Base-by-base conservation (phyloP, 2,113 vertebrate species). In the Chascanopsetta lugubris region DNA sequence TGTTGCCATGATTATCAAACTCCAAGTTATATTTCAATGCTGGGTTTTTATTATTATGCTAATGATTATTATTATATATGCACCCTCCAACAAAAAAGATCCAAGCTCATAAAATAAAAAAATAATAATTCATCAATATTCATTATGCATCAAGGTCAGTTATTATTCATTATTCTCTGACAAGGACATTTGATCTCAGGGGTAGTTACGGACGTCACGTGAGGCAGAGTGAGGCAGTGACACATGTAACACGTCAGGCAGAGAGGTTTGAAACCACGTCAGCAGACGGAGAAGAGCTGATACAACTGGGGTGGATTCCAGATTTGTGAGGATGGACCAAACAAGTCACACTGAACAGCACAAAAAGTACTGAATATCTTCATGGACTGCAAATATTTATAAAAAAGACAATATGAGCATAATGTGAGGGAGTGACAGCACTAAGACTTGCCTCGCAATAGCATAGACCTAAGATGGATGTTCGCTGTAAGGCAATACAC, bases 391-490 rank as follows among this genome's bases (percentile, higher is more conserved):
- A 34, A 12, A 34, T 3, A 11, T 13, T 34, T 34, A 34, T 11
- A 34, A 34, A 34, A 34, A 11, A 34, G 32, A 34, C 32, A 34
- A 34, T 9, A 12, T 12, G 3, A 34, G 13, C 10, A 34, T 34
- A 34, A 4, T 9, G 3, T 29, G 27, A 5, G 27, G 27, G 7
- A 5, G 27, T 4, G 7, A 29, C 27, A 29, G 4, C 7, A 29
- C 27, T 29, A 29, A 5, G 27, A 29, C 27, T 34, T 34, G 32
- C 12, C 34, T 25, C 0, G 26, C 53, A 66, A 58, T 24, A 11
- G 60, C 63, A 51, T n/a, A n/a, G n/a, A 50, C 26, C 42, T 6
- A 5, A 10, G 8, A 4, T n/a, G 47, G 32, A 43, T n/a, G 58
- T 2, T 32, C 13, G 26, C 25, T 24, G 30, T 18, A 20, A 56